Conservation (phyloP, 35 echinoderm and acorn worm genomes). For the Diadema setosum region DNA sequence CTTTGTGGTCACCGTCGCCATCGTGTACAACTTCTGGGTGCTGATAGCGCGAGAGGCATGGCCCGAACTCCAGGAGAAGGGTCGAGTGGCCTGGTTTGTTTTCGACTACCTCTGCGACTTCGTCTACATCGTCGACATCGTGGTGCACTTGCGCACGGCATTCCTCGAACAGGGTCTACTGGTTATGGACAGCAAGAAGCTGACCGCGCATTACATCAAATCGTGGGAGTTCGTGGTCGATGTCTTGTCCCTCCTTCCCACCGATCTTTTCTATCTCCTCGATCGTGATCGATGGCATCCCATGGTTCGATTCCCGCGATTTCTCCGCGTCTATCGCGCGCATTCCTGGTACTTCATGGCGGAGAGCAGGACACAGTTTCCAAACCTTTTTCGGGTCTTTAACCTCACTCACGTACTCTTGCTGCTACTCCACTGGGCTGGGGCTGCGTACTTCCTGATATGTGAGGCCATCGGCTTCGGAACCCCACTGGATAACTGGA, state of each 20-base stretch:
- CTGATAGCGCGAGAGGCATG: conserved; percentile 63
- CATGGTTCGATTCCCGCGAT: conserved; percentile 57
- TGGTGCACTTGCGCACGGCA: conserved; percentile 62
- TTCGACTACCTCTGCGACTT: conserved; percentile 75
- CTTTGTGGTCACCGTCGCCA: conserved; percentile 42
- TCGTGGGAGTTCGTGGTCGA: conserved; percentile 60
- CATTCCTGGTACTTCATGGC: conserved; percentile 48
- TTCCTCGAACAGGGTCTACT: conserved; percentile 85
- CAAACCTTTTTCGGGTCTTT: conserved; percentile 60
- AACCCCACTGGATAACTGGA: conserved; percentile 42
- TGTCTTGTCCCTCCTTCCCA: conserved; percentile 47
- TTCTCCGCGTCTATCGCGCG: conserved; percentile 60
- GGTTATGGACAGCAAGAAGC: conserved; percentile 33
- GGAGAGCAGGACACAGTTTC: conserved; percentile 48
- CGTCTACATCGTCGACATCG: conserved; percentile 79
- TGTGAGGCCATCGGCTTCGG: conserved; percentile 60
- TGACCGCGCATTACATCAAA: conserved; percentile 51
- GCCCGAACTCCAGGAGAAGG: conserved; percentile 22
- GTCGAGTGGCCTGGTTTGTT: conserved; percentile 43
- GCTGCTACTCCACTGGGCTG: conserved; percentile 67
- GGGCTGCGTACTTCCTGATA: conserved; percentile 55
- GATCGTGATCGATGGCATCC: background rate
- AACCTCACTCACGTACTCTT: conserved; percentile 74
- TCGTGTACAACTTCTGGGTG: conserved; percentile 90
- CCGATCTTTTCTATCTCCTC: conserved; percentile 68